Conservation (phyloP, 2,113 vertebrate genomes). For the Synodontis membranacea region DNA sequence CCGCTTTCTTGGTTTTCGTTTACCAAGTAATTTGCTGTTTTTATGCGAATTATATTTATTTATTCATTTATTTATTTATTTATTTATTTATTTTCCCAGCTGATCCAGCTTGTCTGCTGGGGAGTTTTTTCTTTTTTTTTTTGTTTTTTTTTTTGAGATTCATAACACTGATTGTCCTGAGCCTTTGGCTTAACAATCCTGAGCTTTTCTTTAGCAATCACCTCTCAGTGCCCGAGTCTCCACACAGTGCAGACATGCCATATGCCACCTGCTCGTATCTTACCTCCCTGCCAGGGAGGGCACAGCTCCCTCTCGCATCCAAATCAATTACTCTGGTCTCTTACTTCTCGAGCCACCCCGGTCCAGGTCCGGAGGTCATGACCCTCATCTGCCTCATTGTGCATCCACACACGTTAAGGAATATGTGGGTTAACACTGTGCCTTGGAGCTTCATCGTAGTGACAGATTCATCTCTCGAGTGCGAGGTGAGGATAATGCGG, state of each 20-base stretch:
- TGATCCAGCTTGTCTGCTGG: not conserved
- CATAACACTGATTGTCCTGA: not conserved
- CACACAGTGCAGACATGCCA: conserved; percentile 33
- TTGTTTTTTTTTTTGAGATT: conserved; percentile 10
- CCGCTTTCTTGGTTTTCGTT: conserved; percentile 43
- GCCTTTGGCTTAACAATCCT: not conserved
- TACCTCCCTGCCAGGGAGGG: not conserved
- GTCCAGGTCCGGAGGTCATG: conserved; percentile 22
- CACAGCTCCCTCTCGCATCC: conserved; percentile 17
- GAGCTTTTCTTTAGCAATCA: conserved; percentile 15
- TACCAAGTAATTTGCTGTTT: conserved; percentile 35
- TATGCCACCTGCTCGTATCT: conserved; percentile 45
- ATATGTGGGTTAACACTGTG: not conserved
- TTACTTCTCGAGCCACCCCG: conserved; percentile 2
- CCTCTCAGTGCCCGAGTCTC: not conserved
- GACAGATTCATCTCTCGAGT: conserved; percentile 6
- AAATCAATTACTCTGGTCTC: conserved; percentile 43
- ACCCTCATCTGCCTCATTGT: conserved; percentile 19
- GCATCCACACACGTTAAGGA: not conserved
- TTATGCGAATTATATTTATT: not conserved
- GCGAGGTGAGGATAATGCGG: conserved; percentile 29
- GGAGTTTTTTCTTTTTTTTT: no score
- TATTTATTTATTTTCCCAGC: not conserved
- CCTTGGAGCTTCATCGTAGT: conserved; percentile 26
- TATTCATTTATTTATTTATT: not conserved